Conservation (phyloP, 2,888 invertebrate species). For the Eumerus sabulonum region DNA sequence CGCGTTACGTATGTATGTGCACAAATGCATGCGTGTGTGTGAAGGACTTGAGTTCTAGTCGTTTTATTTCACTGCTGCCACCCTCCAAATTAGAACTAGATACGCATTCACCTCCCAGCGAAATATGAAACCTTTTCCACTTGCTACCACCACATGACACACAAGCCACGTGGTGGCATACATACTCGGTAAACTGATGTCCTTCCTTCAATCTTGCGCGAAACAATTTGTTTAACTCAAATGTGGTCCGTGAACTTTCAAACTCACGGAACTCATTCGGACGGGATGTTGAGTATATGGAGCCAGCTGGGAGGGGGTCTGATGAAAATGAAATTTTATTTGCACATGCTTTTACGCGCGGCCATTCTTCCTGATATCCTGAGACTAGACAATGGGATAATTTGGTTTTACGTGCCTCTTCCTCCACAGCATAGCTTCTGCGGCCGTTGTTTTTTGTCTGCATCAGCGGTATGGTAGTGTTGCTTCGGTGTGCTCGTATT, state of each 20-base stretch:
- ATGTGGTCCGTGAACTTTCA: conserved; percentile 38
- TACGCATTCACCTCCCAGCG: conserved; percentile 22
- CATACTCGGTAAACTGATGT: conserved; percentile 53
- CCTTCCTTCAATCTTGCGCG: conserved; percentile 43
- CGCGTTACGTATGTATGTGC: background rate
- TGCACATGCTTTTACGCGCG: conserved; percentile 60
- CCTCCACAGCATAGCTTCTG: background rate
- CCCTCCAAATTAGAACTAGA: conserved; percentile 14
- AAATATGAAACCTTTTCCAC: conserved; percentile 57
- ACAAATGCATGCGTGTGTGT: background rate
- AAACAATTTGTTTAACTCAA: conserved; percentile 67
- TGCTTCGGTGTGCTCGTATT: background rate
- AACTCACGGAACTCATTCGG: background rate
- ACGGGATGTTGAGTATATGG: no score
- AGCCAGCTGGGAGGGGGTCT: conserved; percentile 6
- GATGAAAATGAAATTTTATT: conserved; percentile 68
- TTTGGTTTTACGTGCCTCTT: conserved; percentile 37
- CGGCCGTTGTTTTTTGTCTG: no score
- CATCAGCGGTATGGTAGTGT: conserved; percentile 1
- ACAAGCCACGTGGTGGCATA: conserved; percentile 33
- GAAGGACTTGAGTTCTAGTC: conserved; percentile 36
- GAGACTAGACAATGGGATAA: conserved; percentile 42
- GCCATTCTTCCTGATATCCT: conserved; percentile 50
- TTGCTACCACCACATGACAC: conserved; percentile 35
- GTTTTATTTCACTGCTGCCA: conserved; percentile 42